Percentiles rank a stretch among this genome's conserved stretches.
These are phyloP conservation scores for Protobothrops mucrosquamatus DNA, from an alignment of 2,113 vertebrate species.

Conservation along the genomic window DNA sequence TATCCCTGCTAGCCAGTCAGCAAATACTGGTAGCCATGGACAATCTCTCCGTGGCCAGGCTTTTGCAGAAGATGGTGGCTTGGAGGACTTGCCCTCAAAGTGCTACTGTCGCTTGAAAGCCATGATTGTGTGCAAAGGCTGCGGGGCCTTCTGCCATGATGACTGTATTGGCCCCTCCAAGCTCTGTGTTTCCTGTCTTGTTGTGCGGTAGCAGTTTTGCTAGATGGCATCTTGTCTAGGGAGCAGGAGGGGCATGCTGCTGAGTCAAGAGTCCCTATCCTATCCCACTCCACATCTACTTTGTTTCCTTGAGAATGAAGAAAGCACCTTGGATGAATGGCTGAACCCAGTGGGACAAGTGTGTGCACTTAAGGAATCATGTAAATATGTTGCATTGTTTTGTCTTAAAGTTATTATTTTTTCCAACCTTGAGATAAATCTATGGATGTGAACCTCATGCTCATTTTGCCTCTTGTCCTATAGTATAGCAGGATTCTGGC, in stretches of 20 bases:
- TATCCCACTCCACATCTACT: constrained; percentile 48
- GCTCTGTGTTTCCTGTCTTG: constrained; percentile 96
- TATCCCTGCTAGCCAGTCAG: constrained; percentile 80
- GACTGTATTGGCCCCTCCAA: constrained; percentile 98
- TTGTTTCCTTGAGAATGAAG: constrained; percentile 58
- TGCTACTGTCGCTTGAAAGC: constrained; percentile 98
- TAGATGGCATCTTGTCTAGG: background rate
- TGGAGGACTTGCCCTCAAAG: constrained; percentile 87
- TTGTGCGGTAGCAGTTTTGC: constrained; percentile 80
- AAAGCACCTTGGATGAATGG: constrained; percentile 80
- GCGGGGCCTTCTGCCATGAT: constrained; percentile 96
- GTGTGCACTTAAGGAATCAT: constrained; percentile 87
- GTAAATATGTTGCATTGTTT: constrained; percentile 79
- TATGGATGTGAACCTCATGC: constrained; percentile 60
- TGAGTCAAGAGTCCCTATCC: constrained; percentile 41
- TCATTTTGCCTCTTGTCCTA: constrained; percentile 45
- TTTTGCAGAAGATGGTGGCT: constrained; percentile 75
- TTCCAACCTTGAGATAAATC: constrained; percentile 60
- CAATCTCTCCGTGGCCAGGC: constrained; percentile 81
- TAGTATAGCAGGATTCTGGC: constrained; percentile 27
- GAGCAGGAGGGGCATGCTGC: background rate
- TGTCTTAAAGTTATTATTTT: constrained; percentile 67
- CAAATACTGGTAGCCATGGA: constrained; percentile 64
- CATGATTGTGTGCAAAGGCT: constrained; percentile 99
- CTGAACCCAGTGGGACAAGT: constrained; percentile 76